Percentiles rank a stretch among this genome's conserved stretches.
Evolutionary conservation across 2,797 vertebrate genomes (phyloP).

Genomic region (Etheostoma perlongum): DNA sequence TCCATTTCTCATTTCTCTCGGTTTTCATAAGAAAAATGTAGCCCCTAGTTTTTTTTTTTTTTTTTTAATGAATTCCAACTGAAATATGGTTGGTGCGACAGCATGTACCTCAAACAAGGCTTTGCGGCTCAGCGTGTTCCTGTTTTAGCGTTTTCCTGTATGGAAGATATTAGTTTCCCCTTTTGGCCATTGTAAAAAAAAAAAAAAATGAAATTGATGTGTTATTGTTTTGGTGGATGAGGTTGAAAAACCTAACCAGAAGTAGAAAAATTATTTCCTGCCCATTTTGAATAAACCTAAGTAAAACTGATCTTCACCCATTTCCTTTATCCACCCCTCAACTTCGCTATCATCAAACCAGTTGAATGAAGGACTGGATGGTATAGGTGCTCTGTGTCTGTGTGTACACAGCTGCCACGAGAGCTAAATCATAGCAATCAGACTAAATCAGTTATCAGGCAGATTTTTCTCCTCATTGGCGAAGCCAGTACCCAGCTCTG

Average conservation of each 20-base stretch:
- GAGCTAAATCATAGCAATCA: conserved; percentile 66
- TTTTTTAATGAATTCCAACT: too few relatives aligned
- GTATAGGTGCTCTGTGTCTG: conserved; percentile 38
- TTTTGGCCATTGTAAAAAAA: conserved; percentile 40
- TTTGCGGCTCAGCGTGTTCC: conserved; percentile 57
- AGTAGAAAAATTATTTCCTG: conserved; percentile 5
- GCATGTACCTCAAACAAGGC: conserved; percentile 66
- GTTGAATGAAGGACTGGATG: too few relatives aligned
- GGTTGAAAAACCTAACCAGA: conserved; percentile 34
- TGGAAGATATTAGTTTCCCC: conserved; percentile 71
- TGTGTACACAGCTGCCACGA: conserved; percentile 71
- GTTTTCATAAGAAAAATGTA: conserved; percentile 80
- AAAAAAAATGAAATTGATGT: too few relatives aligned
- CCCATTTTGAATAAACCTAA: background rate
- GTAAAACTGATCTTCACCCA: conserved; percentile 1
- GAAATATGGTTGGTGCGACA: conserved; percentile 69
- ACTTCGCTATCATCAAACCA: too few relatives aligned
- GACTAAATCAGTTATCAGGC: conserved; percentile 55
- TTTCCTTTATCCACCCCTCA: conserved; percentile 2
- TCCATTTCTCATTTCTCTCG: conserved; percentile 78
- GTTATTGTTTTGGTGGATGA: conserved; percentile 43
- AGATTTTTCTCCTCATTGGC: conserved; percentile 52
- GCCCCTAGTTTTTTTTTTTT: conserved; percentile 69
- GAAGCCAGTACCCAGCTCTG: conserved; percentile 12
- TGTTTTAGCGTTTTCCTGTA: conserved; percentile 65